Evolutionary conservation across 2,797 vertebrate genomes (phyloP), one percentile per base, ranked within the genome.

Genomic region (Lagorchestes hirsutus): DNA sequence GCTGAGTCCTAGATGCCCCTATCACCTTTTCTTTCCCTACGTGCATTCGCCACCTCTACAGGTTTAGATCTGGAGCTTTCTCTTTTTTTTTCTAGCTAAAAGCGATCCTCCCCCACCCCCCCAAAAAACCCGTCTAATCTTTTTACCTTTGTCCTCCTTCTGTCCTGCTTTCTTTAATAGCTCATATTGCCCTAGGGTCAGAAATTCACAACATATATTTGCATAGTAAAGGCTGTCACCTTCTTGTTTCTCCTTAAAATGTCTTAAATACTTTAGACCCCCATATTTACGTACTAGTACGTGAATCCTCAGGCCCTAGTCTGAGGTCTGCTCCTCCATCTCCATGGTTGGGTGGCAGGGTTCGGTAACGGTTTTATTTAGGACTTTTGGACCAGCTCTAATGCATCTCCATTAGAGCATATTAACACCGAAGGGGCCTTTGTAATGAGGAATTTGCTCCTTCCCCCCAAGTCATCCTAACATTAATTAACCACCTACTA

Each of bases 1-100:
- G 94, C 95, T 93, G 90, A 54, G 52, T 87, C 92, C 93, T 94
- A 67, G 96, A 54, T 46, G 22, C 97, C 91, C 92, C n/a, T 92
- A n/a, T 95, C 95, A 95, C 93, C 11, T 55, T 74, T 58, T 58
- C 67, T 93, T 55, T 34, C 52, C 5, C 3, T 31, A 40, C 95
- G 62, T 93, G 55, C 90, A 91, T 92, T 74, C 13, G 93, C 92
- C n/a, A 5, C 16, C 54, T 58, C 93, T 96, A 54, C 50, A 14
- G 57, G 40, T 55, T 93, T 13, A 4, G 92, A 54, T 34, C 50
- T 18, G 91, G 3, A 0, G 9, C 90, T 92, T 94, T 90, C 96
- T 90, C 55, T 96, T n/a, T 92, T 93, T 91, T 28, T 55, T 93
- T 95, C 82, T 94, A 50, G 93, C 92, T 93, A 59, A 56, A 82